Evolutionary conservation across 2,113 vertebrate species (phyloP).

Genomic region (Scalopus aquaticus): DNA sequence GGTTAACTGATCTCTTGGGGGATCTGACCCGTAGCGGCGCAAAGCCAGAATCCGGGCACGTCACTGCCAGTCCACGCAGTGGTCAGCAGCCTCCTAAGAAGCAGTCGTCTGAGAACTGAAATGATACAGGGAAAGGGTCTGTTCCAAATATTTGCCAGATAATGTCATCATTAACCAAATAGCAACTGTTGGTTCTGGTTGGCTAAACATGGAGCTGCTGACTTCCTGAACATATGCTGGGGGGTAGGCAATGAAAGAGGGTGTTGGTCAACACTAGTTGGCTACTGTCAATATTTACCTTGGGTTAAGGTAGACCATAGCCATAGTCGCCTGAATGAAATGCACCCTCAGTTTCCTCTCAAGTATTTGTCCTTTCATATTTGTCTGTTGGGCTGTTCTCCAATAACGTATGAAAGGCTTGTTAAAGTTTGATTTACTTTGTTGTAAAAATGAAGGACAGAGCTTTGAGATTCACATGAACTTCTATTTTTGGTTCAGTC

Average conservation of each 20-base stretch:
- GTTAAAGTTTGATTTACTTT: neutral
- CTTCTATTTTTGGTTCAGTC: neutral
- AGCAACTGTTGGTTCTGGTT: conserved; percentile 49
- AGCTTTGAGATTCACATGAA: neutral
- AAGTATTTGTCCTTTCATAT: neutral
- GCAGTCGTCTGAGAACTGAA: neutral
- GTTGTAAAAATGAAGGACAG: neutral
- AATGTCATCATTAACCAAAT: conserved; percentile 44
- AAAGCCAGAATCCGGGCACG: neutral
- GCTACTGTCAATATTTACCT: conserved; percentile 57
- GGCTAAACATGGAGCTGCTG: neutral
- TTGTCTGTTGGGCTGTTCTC: neutral
- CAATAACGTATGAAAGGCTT: neutral
- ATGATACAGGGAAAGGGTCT: neutral
- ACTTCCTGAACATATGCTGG: conserved; percentile 61
- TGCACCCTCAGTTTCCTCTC: neutral
- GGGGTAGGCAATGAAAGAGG: neutral
- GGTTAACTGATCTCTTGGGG: neutral
- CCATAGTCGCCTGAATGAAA: neutral
- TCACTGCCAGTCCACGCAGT: neutral
- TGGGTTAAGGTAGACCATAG: neutral
- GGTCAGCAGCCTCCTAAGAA: neutral
- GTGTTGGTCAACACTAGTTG: neutral
- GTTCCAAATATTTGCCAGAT: conserved; percentile 45
- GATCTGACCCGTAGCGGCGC: neutral